These are phyloP conservation scores for Acestrorhynchus altus DNA, from an alignment of 2,797 vertebrate species.

Conservation along the genomic window DNA sequence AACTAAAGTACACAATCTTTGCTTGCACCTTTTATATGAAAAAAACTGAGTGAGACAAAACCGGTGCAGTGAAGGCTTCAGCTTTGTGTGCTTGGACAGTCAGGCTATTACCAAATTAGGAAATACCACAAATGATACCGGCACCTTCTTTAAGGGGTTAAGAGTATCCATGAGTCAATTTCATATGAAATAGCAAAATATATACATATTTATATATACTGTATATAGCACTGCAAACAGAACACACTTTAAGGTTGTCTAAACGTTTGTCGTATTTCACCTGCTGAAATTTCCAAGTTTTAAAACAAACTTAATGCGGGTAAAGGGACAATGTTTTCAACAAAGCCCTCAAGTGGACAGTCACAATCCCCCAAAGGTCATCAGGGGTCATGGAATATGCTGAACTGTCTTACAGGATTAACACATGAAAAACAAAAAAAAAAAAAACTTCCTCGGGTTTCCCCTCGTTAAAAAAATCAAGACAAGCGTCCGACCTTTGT, in stretches of 20 bases:
- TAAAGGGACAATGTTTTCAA: slow-evolving; percentile 42
- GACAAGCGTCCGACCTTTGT: slow-evolving; percentile 71
- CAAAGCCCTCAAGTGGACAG: slow-evolving; percentile 60
- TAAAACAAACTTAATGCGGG: slow-evolving; percentile 82
- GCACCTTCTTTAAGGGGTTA: slow-evolving; percentile 29
- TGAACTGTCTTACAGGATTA: slow-evolving; percentile 70
- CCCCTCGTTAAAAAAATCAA: slow-evolving; percentile 59
- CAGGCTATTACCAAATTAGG: not conserved
- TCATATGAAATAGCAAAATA: slow-evolving; percentile 51
- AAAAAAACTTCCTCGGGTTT: slow-evolving; percentile 18
- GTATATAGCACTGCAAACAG: slow-evolving; percentile 38
- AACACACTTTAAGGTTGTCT: slow-evolving; percentile 21
- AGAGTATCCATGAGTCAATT: slow-evolving; percentile 40
- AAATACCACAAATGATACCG: slow-evolving; percentile 1
- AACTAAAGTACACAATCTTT: slow-evolving; percentile 26
- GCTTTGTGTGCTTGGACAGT: not conserved
- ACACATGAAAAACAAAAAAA: slow-evolving; percentile 39
- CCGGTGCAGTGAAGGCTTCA: not conserved
- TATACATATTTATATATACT: slow-evolving; percentile 45
- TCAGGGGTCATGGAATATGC: slow-evolving; percentile 69
- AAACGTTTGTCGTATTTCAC: slow-evolving; percentile 58
- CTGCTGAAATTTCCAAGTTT: slow-evolving; percentile 83
- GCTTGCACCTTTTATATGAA: slow-evolving; percentile 5
- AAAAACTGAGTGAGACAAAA: not conserved
- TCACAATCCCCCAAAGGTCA: slow-evolving; percentile 71